These are phyloP conservation scores for Spinus olivaceus DNA, from an alignment of 2,797 vertebrate species.

Conservation along the genomic window DNA sequence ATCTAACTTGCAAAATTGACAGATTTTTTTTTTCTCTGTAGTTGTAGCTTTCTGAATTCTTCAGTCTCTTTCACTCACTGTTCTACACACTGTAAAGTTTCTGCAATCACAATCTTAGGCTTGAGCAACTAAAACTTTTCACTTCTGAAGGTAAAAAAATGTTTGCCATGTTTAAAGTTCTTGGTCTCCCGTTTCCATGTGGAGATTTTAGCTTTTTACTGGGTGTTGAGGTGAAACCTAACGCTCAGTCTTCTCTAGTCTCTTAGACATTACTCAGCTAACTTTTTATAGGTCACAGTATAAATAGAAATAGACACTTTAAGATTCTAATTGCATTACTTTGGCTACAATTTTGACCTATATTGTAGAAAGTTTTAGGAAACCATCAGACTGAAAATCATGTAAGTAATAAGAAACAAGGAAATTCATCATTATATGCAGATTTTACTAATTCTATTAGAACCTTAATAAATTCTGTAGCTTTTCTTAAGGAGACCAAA, in stretches of 20 bases:
- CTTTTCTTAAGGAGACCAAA: background rate
- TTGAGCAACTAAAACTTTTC: background rate
- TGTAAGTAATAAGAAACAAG: background rate
- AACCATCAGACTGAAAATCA: conserved; percentile 11
- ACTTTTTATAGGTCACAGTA: conserved; percentile 40
- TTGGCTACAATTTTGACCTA: conserved; percentile 10
- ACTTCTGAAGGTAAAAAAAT: background rate
- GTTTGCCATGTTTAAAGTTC: background rate
- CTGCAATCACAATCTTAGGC: background rate
- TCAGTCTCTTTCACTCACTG: background rate
- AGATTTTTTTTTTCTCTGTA: background rate
- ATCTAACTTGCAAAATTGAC: background rate
- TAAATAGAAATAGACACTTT: conserved; percentile 38
- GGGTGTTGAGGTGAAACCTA: conserved; percentile 12
- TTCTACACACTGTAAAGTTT: background rate
- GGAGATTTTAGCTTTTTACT: background rate
- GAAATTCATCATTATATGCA: background rate
- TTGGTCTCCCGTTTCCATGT: background rate
- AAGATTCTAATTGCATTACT: conserved; percentile 21
- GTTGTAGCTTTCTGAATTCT: background rate
- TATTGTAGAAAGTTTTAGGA: background rate
- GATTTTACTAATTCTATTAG: background rate
- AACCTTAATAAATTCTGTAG: background rate
- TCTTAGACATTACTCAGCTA: conserved; percentile 12
- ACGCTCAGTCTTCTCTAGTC: background rate